Base-by-base conservation (phyloP, 2,797 vertebrate species). In the Megaceryle alcyon region DNA sequence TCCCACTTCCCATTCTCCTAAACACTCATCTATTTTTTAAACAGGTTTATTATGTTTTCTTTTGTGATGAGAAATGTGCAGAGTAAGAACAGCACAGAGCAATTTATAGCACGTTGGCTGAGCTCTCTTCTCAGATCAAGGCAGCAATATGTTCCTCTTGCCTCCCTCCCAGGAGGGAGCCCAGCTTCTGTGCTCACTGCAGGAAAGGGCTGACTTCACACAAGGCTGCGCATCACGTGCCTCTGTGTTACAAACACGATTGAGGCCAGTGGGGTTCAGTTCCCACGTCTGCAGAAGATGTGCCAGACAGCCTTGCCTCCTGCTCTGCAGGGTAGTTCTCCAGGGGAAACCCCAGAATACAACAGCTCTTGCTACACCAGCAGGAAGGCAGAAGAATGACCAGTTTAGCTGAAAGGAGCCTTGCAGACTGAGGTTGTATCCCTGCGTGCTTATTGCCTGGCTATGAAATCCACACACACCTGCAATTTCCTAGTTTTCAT, bases 151-250 rank as follows among this genome's bases (percentile, higher is more conserved):
- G 13, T 35, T 71, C 31, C 53, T 44, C 25, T 29, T 2, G 0
- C 9, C 25, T 59, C 35, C 63, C n/a, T 46, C 63, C 57, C 59
- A 26, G 66, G 4, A 29, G 43, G 51, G 69, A 57, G 77, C 29
- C 2, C 0, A 0, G 21, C 29, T n/a, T 26, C 82, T 54, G 17
- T 4, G 49, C 16, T 46, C 2, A 1, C 44, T 26, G 25, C 0
- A 3, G 53, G 66, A 25, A 8, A 12, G 39, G 10, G 6, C 25
- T 60, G 86, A 7, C 22, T 35, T 29, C 72, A 28, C 76, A 43
- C 0, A 1, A 59, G 68, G 44, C 3, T 23, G 72, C 31, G 21
- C 1, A 1, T 21, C 20, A 5, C 0, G 0, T 0, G 1, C 6
- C 29, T 20, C 21, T 28, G 41, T 53, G 53, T 25, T n/a, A 53